Conservation (phyloP, 1,140 invertebrate species). For the Frieseomelitta varia region DNA sequence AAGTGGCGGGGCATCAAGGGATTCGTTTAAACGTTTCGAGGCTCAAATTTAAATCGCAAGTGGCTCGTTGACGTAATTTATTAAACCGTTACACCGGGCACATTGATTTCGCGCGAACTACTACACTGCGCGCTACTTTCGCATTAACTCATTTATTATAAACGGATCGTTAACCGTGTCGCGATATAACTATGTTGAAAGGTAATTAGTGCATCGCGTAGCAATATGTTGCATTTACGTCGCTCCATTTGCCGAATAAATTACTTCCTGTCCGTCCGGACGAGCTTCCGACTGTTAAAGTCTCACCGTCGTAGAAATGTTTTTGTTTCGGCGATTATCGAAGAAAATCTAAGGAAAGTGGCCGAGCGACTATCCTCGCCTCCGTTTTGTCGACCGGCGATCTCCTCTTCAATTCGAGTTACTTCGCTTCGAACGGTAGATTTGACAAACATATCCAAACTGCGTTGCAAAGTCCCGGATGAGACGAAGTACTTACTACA, state of each 20-base stretch:
- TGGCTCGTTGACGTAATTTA: not conserved
- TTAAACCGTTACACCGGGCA: not conserved
- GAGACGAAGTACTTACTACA: not conserved
- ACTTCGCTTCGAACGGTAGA: not conserved
- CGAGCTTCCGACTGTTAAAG: not conserved
- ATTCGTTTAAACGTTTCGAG: not conserved
- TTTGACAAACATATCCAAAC: conserved; percentile 1
- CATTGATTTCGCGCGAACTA: not conserved
- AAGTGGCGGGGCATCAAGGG: not conserved
- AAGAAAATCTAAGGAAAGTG: no score
- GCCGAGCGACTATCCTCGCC: not conserved
- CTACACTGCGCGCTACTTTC: not conserved
- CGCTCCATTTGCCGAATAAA: conserved; percentile 15
- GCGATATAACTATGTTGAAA: conserved; percentile 1
- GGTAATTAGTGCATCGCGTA: conserved; percentile 25
- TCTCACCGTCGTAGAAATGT: not conserved
- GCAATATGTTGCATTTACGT: conserved; percentile 12
- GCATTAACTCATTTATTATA: conserved; percentile 30
- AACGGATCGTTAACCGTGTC: not conserved
- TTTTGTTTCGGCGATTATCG: not conserved
- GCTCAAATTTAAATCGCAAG: conserved; percentile 3
- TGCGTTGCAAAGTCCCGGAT: not conserved
- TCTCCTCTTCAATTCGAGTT: not conserved
- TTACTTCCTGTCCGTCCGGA: conserved; percentile 11
- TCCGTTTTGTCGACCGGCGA: not conserved